Base-by-base conservation (phyloP, 1,140 invertebrate species). In the Psix sp. region DNA sequence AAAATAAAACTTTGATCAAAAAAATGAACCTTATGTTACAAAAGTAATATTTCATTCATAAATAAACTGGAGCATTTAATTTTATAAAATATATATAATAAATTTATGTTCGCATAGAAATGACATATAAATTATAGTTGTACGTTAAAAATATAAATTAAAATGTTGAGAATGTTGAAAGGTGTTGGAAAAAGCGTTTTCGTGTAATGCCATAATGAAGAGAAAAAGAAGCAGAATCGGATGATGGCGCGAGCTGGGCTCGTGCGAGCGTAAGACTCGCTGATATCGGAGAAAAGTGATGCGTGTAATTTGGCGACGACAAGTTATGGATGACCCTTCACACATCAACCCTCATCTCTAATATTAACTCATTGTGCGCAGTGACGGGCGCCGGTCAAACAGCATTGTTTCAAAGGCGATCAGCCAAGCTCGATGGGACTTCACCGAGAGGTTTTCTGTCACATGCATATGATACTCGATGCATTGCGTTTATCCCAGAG, bases 301-400 rank as follows among this genome's bases (percentile, higher is more conserved):
- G 51, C 68, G 79, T 76, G 71, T 80, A 83, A 82, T 82, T 81
- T 81, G 81, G 78, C 60, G 78, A 84, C 81, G 83, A 83, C 83
- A 82, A 81, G 84, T 84, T 85, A 85, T 83, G 80, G 83, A 83
- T 84, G 82, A 78, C 78, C 77, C 83, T 84, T 82, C 77, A 84
- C 45, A 71, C 77, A 80, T 82, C 78, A 80, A 77, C 78, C 80
- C 80, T 75, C 68, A 80, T 76, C 77, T 75, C 77, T 73, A 67
- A 70, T 81, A 78, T 81, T 76, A 82, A 82, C 82, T 83, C 80
- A 84, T 84, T 84, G 82, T 84, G 77, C 76, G 52, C 49, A 59
- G 54, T 84, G 83, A 85, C 82, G 81, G 80, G 72, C 76, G 76
- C 76, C 77, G 81, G 81, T 83, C 81, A 84, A 84, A 84, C 82